phyloP scores from a whole-genome alignment of 2,113 vertebrate species.

The Stegastes partitus region DNA sequence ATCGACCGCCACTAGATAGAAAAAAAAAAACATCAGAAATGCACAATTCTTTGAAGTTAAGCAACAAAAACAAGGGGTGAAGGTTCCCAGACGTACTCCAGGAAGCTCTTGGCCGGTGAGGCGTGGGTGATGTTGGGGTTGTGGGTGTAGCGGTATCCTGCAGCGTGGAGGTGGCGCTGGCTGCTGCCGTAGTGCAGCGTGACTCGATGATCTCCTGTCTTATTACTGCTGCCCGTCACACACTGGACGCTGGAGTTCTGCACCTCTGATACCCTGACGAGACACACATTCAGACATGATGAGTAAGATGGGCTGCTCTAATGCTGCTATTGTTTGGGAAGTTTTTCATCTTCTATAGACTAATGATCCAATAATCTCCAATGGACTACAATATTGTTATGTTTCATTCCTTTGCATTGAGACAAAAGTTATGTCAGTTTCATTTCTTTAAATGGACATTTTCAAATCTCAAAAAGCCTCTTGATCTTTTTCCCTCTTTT shows the following conservation, averaged over 20 bases:
- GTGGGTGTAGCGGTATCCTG: constrained; percentile 88
- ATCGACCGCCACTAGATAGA: constrained; percentile 89
- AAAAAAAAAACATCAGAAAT: too few species aligned
- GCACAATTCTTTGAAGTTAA: too few species aligned
- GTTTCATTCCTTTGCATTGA: too few species aligned
- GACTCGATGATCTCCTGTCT: constrained; percentile 85
- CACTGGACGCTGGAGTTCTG: constrained; percentile 87
- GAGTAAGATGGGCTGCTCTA: background rate
- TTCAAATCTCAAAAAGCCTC: too few species aligned
- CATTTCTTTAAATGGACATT: too few species aligned
- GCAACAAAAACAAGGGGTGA: background rate
- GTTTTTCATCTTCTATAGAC: too few species aligned
- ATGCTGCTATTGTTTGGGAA: too few species aligned
- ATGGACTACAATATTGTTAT: too few species aligned
- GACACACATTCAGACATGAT: background rate
- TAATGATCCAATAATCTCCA: too few species aligned
- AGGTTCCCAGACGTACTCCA: constrained; percentile 81
- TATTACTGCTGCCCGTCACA: constrained; percentile 87
- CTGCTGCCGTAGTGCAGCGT: constrained; percentile 88
- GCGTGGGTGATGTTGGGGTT: constrained; percentile 93
- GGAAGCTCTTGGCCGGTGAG: constrained; percentile 91
- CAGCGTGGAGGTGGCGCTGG: constrained; percentile 84
- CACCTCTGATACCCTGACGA: constrained; percentile 85
- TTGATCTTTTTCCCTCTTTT: too few species aligned
- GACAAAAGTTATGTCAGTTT: too few species aligned